Conservation (phyloP, 2,888 invertebrate genomes). For the Agrenia bidenticulata region DNA sequence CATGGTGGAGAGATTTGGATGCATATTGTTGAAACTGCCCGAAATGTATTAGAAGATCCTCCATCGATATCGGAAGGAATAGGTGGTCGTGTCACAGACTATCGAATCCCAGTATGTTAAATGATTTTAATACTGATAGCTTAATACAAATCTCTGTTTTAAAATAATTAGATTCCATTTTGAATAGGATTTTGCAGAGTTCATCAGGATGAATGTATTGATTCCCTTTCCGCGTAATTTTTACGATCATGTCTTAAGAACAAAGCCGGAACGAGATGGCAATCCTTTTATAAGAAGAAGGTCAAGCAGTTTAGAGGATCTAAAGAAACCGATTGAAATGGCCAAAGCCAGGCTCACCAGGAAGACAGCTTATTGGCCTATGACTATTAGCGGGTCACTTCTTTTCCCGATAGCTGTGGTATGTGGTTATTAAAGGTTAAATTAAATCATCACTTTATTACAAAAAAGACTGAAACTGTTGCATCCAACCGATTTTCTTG, state of each 20-base stretch:
- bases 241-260: slow-evolving; percentile 26
- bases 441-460: background rate
- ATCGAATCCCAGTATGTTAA: slow-evolving; percentile 65
- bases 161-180: background rate
- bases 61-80: slow-evolving; percentile 93
- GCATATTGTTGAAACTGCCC: slow-evolving; percentile 79
- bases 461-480: background rate
- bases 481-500: background rate
- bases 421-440: slow-evolving; percentile 15
- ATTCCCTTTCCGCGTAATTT: slow-evolving; percentile 61
- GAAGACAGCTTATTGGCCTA: slow-evolving; percentile 75
- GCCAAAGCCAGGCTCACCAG: slow-evolving; percentile 71
- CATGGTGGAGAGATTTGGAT: slow-evolving; percentile 77
- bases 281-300: slow-evolving; percentile 34
- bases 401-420: slow-evolving; percentile 49
- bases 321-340: slow-evolving; percentile 60
- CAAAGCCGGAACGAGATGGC: slow-evolving; percentile 36
- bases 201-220: slow-evolving; percentile 81
- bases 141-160: background rate
- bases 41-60: slow-evolving; percentile 88
- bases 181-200: slow-evolving; percentile 73
- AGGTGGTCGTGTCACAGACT: slow-evolving; percentile 91
- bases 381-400: slow-evolving; percentile 65
- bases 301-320: slow-evolving; percentile 33
- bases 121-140: slow-evolving; percentile 1